phyloP scores from a whole-genome alignment of 2,113 vertebrate species.

The Daboia siamensis region DNA sequence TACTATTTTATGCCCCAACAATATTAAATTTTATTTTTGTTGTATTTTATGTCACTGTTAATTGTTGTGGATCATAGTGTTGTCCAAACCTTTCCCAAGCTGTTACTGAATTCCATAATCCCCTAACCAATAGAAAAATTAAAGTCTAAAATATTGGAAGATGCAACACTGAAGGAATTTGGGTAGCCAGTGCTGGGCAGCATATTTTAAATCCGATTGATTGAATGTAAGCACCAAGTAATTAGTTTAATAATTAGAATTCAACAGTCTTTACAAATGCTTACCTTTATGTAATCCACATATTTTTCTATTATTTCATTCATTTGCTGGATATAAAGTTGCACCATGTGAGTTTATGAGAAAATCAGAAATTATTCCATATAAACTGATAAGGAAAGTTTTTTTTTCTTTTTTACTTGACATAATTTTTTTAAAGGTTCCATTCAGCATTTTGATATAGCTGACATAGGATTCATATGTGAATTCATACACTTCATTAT shows the following conservation, averaged over 20 bases:
- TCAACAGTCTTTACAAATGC: background rate
- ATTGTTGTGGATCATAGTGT: background rate
- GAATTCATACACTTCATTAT: background rate
- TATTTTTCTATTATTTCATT: background rate
- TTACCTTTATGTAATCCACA: background rate
- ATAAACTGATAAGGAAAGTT: no score
- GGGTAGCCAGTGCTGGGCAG: background rate
- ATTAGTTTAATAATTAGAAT: background rate
- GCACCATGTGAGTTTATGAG: background rate
- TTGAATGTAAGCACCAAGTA: background rate
- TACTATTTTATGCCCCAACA: background rate
- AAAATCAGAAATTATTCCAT: background rate
- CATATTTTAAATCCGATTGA: background rate
- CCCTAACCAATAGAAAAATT: background rate
- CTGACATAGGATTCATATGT: background rate
- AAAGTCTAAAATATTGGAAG: background rate
- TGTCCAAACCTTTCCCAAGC: background rate
- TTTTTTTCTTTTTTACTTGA: background rate
- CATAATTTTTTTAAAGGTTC: background rate
- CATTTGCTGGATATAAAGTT: background rate
- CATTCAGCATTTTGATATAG: background rate
- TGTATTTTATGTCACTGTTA: background rate
- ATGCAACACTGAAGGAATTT: background rate
- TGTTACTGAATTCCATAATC: background rate
- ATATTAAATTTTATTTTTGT: background rate